These are phyloP conservation scores for Rhabdornis inornatus DNA, from an alignment of 2,113 vertebrate genomes.

Conservation along the genomic window DNA sequence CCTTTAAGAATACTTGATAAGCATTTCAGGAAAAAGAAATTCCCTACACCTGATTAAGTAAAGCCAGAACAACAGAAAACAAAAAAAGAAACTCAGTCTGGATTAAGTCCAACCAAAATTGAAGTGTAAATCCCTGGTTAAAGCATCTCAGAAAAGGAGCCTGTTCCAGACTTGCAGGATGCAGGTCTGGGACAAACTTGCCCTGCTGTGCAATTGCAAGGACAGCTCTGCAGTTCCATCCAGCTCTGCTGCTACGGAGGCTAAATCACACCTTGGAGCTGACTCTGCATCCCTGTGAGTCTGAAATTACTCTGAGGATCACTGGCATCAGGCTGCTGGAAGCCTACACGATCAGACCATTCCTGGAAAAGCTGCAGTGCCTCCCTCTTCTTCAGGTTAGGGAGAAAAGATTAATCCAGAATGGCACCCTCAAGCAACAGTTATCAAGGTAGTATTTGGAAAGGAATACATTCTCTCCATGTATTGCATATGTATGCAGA, in stretches of 20 bases:
- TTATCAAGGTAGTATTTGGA: neutral
- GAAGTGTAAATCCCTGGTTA: slow-evolving; percentile 15
- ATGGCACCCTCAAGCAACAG: neutral
- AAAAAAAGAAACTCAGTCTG: neutral
- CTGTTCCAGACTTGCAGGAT: slow-evolving; percentile 30
- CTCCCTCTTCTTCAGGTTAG: neutral
- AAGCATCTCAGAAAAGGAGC: slow-evolving; percentile 10
- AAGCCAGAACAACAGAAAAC: slow-evolving; percentile 1
- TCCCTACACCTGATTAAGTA: slow-evolving; percentile 17
- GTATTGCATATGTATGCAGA: neutral
- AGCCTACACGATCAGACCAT: neutral
- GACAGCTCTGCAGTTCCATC: slow-evolving; percentile 41
- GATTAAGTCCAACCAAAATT: neutral
- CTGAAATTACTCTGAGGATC: neutral
- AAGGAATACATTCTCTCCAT: neutral
- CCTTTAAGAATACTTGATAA: neutral
- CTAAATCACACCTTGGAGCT: slow-evolving; percentile 27
- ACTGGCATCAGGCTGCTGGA: neutral
- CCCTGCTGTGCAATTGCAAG: slow-evolving; percentile 25
- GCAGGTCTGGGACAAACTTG: slow-evolving; percentile 7
- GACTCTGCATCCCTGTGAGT: neutral
- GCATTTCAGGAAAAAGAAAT: slow-evolving; percentile 52
- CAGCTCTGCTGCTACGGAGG: slow-evolving; percentile 16
- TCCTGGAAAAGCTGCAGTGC: neutral
- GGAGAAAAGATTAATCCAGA: neutral